Base-by-base conservation (phyloP, 2,113 vertebrate species). In the Oenanthe oenanthe region DNA sequence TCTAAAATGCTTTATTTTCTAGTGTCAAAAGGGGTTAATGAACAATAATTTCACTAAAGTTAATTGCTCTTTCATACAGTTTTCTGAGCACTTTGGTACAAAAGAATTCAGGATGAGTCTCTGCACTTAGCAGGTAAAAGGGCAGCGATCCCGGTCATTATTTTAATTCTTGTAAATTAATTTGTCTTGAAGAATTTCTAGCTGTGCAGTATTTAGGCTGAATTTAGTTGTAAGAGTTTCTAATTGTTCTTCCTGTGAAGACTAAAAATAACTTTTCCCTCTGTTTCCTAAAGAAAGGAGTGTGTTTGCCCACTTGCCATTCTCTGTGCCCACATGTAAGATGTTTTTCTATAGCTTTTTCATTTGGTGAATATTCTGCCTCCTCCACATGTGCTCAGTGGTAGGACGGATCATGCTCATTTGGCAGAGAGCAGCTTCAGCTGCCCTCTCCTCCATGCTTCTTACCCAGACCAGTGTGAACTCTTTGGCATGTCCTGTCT, bases 1-100 rank as follows among this genome's bases (percentile, higher is more conserved):
- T 80, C 86, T 85, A 22, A 93, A 79, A 47, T 79, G 62, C 65
- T 91, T 88, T 88, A 76, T 95, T 89, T 96, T 88, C 48, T 78
- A 28, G 38, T 74, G 74, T 89, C 56, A 79, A 77, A 91, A 89
- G 45, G 15, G 32, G n/a, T 85, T 93, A 88, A 75, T 85, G 66
- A 72, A 63, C 79, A 71, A 36, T 71, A 90, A 72, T 88, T 89
- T 93, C 32, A 38, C 20, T 86, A 17, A 31, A 67, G 17, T 77
- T 96, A 89, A 72, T 91, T 13, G 25, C 10, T 60, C 10, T 93
- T 85, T 47, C 11, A 16, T 66, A 32, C 2, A 75, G 29, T 48
- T 88, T 88, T 83, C 62, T 32, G 36, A 76, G 53, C 67, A 36
- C 20, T 73, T 80, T 2, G 0, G 7, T 68, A 29, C 7, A 53